Base-by-base conservation (phyloP, 1,140 invertebrate species). In the Cataglyphis hispanica region DNA sequence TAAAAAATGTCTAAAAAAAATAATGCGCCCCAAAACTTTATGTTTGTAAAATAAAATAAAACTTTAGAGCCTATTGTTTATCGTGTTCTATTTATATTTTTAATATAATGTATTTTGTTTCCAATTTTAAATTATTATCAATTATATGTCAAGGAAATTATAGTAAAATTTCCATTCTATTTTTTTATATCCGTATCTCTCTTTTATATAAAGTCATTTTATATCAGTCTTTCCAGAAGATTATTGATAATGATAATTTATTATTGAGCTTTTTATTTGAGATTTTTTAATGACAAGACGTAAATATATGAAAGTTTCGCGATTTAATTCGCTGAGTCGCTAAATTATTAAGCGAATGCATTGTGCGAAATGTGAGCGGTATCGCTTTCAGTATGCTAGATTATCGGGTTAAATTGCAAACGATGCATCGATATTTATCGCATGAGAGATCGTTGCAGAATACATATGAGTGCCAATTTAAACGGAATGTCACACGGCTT, bases 341-440 rank as follows among this genome's bases (percentile, higher is more conserved):
- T 19, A 10, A 50, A 50, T 50, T 1, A 16, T 56, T 11, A 31
- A 7, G 11, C 5, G 2, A 61, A 87, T 70, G 43, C 50, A 31
- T 61, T 72, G 58, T 27, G 25, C n/a, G 37, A 50, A 46, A 56
- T 50, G 34, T 6, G 31, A 34, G 63, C 53, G 85, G 66, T 61
- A 63, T 60, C 60, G 56, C 27, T 58, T 46, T 61, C 25, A 7
- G 11, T 11, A 19, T n/a, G 84, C 43, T 88, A 89, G 84, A 88
- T n/a, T 88, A 88, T 83, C 88, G 58, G 10, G 25, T 89, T 72
- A 43, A 69, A 61, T 4, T 70, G 58, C 13, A 37, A 76, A 63
- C 25, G 31, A 70, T 16, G 72, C 56, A 53, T 67, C 63, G 50
- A 60, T 72, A 13, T 34, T 70, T 74, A 74, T 74, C 37, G 19